Percentiles rank a stretch among this genome's conserved stretches.
phyloP scores from a whole-genome alignment of 2,113 vertebrate species.

The Rhombomys opimus region DNA sequence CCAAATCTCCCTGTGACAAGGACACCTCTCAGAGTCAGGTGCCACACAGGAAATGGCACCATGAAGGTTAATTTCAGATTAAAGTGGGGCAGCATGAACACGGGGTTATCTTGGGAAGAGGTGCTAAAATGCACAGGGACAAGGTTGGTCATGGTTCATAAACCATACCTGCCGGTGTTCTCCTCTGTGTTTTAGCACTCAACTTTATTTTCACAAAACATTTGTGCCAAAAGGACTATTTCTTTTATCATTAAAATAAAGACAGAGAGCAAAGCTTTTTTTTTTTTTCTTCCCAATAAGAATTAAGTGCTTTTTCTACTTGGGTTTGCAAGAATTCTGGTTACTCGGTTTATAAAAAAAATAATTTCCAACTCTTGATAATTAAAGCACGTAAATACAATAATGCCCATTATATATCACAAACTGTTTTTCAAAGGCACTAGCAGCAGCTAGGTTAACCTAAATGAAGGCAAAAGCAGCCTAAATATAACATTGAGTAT shows the following conservation, averaged over 20 bases:
- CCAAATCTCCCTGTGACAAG: slow-evolving; percentile 72
- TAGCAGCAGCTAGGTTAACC: not conserved
- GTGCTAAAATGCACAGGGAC: slow-evolving; percentile 69
- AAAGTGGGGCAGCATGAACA: slow-evolving; percentile 57
- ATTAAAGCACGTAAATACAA: not conserved
- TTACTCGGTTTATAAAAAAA: not conserved
- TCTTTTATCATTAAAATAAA: slow-evolving; percentile 26
- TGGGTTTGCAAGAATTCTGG: not conserved
- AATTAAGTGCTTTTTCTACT: not conserved
- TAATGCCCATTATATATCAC: not conserved
- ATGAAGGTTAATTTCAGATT: slow-evolving; percentile 78
- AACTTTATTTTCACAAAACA: slow-evolving; percentile 69
- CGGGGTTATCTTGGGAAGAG: slow-evolving; percentile 65
- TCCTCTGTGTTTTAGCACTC: slow-evolving; percentile 51
- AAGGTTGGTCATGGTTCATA: slow-evolving; percentile 76
- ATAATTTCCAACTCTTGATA: not conserved
- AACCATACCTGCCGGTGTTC: slow-evolving; percentile 53
- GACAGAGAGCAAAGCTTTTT: not conserved
- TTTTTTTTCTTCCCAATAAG: slow-evolving; percentile 5
- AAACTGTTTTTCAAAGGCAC: not conserved
- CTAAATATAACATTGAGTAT: not conserved
- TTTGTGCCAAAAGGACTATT: slow-evolving; percentile 57
- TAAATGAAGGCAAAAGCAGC: not conserved
- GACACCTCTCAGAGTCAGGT: slow-evolving; percentile 64
- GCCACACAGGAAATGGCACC: slow-evolving; percentile 70